Evolutionary conservation across 30 jellyfish, hydroid and myxozoan species (phyloP).

Genomic region (Nemopilema nomurai): DNA sequence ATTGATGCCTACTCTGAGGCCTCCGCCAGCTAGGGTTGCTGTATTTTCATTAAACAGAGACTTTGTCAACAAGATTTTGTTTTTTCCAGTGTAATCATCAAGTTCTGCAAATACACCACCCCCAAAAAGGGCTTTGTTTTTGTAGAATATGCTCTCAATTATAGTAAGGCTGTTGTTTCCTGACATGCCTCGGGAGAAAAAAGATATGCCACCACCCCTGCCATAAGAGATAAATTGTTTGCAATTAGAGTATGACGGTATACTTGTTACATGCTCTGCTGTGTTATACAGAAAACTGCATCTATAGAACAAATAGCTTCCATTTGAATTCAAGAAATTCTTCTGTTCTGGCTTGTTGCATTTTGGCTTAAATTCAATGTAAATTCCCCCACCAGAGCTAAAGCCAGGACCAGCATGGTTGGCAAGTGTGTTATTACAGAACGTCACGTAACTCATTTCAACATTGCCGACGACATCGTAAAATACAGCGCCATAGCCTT

Average conservation of each 20-base stretch:
- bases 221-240: slow-evolving; percentile 59
- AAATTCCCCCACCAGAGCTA: slow-evolving; percentile 79
- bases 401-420: background rate
- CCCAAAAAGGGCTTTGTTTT: slow-evolving; percentile 84
- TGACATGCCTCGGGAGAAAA: slow-evolving; percentile 54
- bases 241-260: slow-evolving; percentile 7
- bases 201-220: slow-evolving; percentile 83
- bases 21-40: slow-evolving; percentile 85
- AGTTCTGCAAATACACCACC: slow-evolving; percentile 75
- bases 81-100: slow-evolving; percentile 42
- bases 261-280: slow-evolving; percentile 38
- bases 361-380: slow-evolving; percentile 63
- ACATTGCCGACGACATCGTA: slow-evolving; percentile 55
- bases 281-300: slow-evolving; percentile 24
- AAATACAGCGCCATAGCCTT: slow-evolving; percentile 65
- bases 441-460: slow-evolving; percentile 7
- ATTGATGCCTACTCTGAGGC: slow-evolving; percentile 55
- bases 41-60: slow-evolving; percentile 44
- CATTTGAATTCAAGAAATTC: background rate
- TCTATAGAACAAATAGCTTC: background rate
- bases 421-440: slow-evolving; percentile 19
- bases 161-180: slow-evolving; percentile 40
- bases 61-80: slow-evolving; percentile 11
- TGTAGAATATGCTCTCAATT: slow-evolving; percentile 23
- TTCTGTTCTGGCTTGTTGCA: background rate